These are phyloP conservation scores for Magallana gigas DNA, from an alignment of 1,140 invertebrate species.

Conservation along the genomic window DNA sequence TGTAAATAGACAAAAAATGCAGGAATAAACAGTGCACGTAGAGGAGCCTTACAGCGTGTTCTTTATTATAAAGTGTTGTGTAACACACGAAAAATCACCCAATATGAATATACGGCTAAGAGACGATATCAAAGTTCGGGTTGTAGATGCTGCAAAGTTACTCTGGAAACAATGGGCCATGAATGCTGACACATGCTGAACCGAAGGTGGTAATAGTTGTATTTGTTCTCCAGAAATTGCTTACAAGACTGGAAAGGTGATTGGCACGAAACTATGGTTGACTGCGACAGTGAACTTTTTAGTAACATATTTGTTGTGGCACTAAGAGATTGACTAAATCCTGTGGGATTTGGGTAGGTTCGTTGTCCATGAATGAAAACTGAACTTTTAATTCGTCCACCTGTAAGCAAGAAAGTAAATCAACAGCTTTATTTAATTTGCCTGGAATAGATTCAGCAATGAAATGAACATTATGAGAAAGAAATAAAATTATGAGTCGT, in stretches of 20 bases:
- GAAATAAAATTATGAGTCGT: no score
- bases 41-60: no score
- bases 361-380: not conserved
- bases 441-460: conserved; percentile 38
- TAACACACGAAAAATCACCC: no score
- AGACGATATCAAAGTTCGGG: not conserved
- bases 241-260: not conserved
- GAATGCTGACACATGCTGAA: not conserved
- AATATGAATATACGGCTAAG: not conserved
- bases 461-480: conserved; percentile 41
- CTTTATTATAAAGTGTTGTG: no score
- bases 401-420: conserved; percentile 34
- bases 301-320: no score
- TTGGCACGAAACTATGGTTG: no score
- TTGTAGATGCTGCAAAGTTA: not conserved
- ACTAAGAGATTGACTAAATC: no score
- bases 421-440: conserved; percentile 11
- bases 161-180: no score
- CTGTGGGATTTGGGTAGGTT: not conserved
- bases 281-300: no score
- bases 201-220: not conserved
- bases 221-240: not conserved
- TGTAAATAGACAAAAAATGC: no score
- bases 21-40: no score
- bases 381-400: not conserved